Conservation (phyloP, 2,113 vertebrate species). For the Coracopsis vasa region DNA sequence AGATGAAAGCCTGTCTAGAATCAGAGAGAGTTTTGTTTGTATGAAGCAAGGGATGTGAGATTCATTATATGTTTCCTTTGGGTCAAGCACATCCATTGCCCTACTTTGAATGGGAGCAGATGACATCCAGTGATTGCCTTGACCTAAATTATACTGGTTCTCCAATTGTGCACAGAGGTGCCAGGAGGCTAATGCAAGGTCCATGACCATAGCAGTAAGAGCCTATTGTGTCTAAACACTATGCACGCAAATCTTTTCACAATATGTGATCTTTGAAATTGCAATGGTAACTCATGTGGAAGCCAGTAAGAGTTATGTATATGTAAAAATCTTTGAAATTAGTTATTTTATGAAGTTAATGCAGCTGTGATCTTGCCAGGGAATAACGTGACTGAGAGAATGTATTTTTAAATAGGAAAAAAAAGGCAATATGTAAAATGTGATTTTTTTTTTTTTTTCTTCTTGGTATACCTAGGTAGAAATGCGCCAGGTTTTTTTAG, state of each 20-base stretch:
- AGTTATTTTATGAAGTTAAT: not conserved
- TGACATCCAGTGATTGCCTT: not conserved
- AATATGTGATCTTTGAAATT: not conserved
- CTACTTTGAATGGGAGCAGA: not conserved
- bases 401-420: not conserved
- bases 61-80: not conserved
- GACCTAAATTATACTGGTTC: not conserved
- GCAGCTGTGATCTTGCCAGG: not conserved
- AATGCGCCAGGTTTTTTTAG: not conserved
- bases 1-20: fast-evolving
- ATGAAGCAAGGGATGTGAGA: not conserved
- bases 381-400: not conserved
- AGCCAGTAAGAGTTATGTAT: not conserved
- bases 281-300: not conserved
- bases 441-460: not conserved
- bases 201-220: not conserved
- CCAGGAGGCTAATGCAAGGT: not conserved
- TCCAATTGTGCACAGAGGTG: not conserved
- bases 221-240: not conserved
- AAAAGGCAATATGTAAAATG: not conserved
- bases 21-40: not conserved
- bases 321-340: not conserved
- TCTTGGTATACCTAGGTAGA: not conserved
- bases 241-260: not conserved
- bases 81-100: not conserved